phyloP scores from a whole-genome alignment of 1,140 invertebrate genomes.

The Littorina saxatilis region DNA sequence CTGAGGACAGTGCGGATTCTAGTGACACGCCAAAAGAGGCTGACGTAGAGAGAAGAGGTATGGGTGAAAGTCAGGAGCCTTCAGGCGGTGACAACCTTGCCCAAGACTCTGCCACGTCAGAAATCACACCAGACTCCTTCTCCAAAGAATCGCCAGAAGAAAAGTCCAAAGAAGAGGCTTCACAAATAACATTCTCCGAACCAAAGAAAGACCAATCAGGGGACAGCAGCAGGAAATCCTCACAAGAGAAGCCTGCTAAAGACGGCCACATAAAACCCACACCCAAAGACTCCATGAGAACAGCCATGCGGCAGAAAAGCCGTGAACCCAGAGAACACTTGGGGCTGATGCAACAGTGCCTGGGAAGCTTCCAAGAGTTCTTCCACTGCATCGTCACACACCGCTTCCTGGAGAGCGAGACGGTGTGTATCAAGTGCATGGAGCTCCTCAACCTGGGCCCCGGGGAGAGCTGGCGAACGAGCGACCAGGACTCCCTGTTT shows the following conservation, averaged over 20 bases:
- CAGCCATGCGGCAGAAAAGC: constrained; percentile 23
- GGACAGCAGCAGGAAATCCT: neutral
- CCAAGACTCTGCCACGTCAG: too few relatives aligned
- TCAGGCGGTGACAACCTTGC: too few relatives aligned
- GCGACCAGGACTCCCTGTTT: constrained; percentile 53
- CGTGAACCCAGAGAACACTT: constrained; percentile 45
- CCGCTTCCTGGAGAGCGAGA: constrained; percentile 72
- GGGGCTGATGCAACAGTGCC: constrained; percentile 78
- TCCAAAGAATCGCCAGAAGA: too few relatives aligned
- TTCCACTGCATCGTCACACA: constrained; percentile 80
- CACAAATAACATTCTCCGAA: too few relatives aligned
- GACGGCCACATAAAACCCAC: neutral
- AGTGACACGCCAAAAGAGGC: neutral
- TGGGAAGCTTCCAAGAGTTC: constrained; percentile 83
- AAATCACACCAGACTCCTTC: too few relatives aligned
- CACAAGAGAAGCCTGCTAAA: neutral
- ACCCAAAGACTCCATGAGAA: neutral
- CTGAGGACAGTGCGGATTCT: neutral
- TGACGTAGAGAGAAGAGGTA: too few relatives aligned
- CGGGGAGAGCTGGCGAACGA: neutral
- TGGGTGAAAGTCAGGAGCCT: too few relatives aligned
- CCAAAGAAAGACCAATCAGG: neutral
- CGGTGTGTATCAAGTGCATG: constrained; percentile 49
- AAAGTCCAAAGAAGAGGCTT: too few relatives aligned
- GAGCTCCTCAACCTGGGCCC: constrained; percentile 40